These are phyloP conservation scores for Drosophila sproati DNA, from an alignment of 1,140 invertebrate genomes.

Conservation along the genomic window DNA sequence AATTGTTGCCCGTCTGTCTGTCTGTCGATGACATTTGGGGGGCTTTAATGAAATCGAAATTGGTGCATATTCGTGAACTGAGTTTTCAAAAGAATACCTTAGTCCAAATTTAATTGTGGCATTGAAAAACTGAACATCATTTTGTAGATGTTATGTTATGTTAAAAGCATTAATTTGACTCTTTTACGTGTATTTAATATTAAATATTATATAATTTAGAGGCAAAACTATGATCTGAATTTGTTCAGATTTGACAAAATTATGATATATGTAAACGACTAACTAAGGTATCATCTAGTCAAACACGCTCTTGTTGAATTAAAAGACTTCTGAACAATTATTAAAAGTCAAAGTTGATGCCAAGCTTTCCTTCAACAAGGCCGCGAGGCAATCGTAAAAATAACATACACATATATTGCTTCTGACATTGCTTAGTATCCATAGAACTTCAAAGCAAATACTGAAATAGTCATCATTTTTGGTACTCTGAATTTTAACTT, in stretches of 20 bases:
- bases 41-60: constrained; percentile 9
- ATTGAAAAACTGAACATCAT: too few relatives aligned
- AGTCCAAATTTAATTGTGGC: not conserved
- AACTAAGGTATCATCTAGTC: too few relatives aligned
- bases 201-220: too few relatives aligned
- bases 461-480: constrained; percentile 44
- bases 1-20: constrained; percentile 22
- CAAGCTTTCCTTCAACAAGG: not conserved
- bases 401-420: constrained; percentile 6
- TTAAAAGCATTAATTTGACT: too few relatives aligned
- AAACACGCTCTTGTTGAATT: not conserved
- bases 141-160: too few relatives aligned
- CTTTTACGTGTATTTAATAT: too few relatives aligned
- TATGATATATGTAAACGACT: too few relatives aligned
- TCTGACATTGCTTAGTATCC: constrained; percentile 5
- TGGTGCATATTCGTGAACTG: too few relatives aligned
- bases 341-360: constrained; percentile 42
- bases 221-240: too few relatives aligned
- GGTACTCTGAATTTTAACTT: constrained; percentile 40
- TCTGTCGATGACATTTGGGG: constrained; percentile 24
- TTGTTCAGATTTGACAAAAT: too few relatives aligned
- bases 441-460: constrained; percentile 49
- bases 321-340: constrained; percentile 25
- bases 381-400: not conserved
- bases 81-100: too few relatives aligned